Conservation (phyloP, 2,113 vertebrate genomes). For the Crotophaga sulcirostris region DNA sequence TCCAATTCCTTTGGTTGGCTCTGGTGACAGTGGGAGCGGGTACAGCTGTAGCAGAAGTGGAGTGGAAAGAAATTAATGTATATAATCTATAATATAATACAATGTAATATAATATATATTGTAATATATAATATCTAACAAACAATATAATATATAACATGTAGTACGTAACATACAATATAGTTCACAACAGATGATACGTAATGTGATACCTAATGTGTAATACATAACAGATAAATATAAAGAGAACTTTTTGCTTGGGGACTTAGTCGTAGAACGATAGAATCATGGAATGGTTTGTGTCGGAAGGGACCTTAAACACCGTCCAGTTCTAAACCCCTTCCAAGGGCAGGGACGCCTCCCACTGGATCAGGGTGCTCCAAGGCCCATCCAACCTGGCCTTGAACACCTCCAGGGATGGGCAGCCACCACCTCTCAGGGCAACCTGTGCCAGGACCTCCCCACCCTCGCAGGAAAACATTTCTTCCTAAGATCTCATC, state of each 20-base stretch:
- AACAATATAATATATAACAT: background rate
- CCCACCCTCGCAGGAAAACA: too few species aligned
- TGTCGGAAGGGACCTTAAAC: too few species aligned
- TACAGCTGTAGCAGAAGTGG: background rate
- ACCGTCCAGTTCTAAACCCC: too few species aligned
- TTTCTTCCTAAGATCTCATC: too few species aligned
- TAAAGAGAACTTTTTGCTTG: background rate
- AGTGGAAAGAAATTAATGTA: background rate
- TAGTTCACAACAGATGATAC: too few species aligned
- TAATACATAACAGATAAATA: background rate
- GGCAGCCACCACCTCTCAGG: too few species aligned
- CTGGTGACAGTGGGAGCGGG: background rate
- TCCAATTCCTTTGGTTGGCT: background rate
- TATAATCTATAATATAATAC: background rate
- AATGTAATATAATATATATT: background rate
- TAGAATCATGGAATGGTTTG: too few species aligned
- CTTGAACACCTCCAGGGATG: too few species aligned
- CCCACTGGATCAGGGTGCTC: too few species aligned
- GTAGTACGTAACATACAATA: background rate
- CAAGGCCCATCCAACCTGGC: too few species aligned
- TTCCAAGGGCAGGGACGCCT: too few species aligned
- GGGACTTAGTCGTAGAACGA: background rate
- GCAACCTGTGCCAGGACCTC: too few species aligned
- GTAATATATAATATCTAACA: background rate
- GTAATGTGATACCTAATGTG: background rate